Evolutionary conservation across 2,113 vertebrate genomes (phyloP).

Genomic region (Merops nubicus): DNA sequence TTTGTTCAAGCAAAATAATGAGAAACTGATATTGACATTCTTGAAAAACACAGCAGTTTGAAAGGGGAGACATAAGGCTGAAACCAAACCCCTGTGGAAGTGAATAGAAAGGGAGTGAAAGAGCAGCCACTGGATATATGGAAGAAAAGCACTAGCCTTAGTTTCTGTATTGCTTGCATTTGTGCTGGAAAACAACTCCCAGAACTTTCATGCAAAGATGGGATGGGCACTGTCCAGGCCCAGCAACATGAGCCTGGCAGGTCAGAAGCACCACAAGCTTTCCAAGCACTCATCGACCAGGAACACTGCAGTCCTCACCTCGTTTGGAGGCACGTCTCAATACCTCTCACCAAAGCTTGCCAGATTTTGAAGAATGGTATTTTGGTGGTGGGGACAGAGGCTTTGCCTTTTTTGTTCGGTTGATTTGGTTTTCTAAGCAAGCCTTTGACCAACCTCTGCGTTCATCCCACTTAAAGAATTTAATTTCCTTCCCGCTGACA

Average conservation of each 20-base stretch:
- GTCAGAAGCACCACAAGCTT: neutral
- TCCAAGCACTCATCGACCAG: fast-evolving
- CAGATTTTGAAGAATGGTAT: neutral
- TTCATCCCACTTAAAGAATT: neutral
- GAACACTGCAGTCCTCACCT: neutral
- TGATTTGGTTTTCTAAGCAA: neutral
- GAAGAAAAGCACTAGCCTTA: neutral
- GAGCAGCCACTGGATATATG: neutral
- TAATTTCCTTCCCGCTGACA: neutral
- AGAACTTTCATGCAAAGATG: neutral
- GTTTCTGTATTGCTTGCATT: neutral
- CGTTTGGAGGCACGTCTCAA: neutral
- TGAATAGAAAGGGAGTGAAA: neutral
- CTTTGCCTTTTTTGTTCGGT: neutral
- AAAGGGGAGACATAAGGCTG: neutral
- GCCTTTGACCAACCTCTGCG: neutral
- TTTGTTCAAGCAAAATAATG: neutral
- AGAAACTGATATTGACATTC: neutral
- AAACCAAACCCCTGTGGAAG: neutral
- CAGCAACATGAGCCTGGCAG: neutral
- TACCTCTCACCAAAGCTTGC: neutral
- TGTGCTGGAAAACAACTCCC: neutral
- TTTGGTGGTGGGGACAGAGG: neutral
- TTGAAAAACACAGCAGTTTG: neutral
- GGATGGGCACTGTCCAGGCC: neutral